Evolutionary conservation across 2,113 vertebrate species (phyloP).

Genomic region (Zosterops lateralis): DNA sequence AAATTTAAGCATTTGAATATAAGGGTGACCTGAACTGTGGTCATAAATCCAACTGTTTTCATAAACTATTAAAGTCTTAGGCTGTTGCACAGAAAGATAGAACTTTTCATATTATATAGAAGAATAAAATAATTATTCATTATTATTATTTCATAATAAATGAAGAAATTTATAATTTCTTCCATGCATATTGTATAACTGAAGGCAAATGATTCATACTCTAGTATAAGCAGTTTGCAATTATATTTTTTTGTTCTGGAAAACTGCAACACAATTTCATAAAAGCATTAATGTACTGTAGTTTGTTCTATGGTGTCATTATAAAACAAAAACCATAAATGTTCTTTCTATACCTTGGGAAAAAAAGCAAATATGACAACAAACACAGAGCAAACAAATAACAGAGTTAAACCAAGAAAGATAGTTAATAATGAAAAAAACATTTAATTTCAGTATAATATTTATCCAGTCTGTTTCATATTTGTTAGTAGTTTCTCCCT

Average conservation of each 20-base stretch:
- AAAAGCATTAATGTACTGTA: not conserved
- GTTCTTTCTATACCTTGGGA: not conserved
- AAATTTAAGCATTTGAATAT: not conserved
- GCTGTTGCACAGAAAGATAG: not conserved
- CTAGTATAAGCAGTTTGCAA: not conserved
- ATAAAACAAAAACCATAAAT: not conserved
- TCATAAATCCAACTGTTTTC: not conserved
- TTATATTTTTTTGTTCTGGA: not conserved
- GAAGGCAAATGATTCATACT: not conserved
- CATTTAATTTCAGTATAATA: not conserved
- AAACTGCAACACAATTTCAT: not conserved
- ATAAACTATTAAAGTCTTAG: not conserved
- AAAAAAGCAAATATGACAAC: not conserved
- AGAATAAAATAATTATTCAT: not conserved
- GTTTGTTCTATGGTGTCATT: not conserved
- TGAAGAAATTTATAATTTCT: not conserved
- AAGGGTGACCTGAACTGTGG: not conserved
- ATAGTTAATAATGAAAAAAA: not conserved
- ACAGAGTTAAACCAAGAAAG: not conserved
- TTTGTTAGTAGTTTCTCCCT: not conserved
- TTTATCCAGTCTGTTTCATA: not conserved
- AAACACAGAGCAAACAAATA: not conserved
- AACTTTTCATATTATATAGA: not conserved
- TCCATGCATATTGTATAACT: rapidly evolving
- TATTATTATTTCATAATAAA: not conserved